Base-by-base conservation (phyloP, 1,140 invertebrate genomes). In the Anoplolepis gracilipes region DNA sequence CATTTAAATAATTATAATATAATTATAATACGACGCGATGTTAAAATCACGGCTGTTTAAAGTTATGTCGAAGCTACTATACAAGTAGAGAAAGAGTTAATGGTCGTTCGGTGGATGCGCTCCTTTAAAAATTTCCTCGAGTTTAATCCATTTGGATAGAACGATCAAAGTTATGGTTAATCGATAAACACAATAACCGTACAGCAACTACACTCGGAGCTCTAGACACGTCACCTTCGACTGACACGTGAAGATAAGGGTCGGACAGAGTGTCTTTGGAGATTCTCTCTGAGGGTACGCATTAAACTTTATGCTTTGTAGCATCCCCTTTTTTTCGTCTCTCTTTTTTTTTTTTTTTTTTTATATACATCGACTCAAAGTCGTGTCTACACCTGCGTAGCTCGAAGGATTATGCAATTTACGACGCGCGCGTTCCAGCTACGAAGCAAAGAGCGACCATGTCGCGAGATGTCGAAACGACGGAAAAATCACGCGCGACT, bases 401-500 rank as follows among this genome's bases (percentile, higher is more conserved):
- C 69, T 81, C 67, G 67, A 36, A 42, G 36, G 78, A 82, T 46
- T 72, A 42, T 81, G 46, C 65, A 53, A 72, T 81, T 82, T 62
- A 73, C 53, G 67, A 55, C 62, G 76, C 42, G 78, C 13, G 8
- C 25, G 8, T 30, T 72, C 33, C 42, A 42, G 33, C 57, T 30
- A 55, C 19, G 33, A 70, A 22, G 36, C 65, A 53, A 39, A 33
- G 77, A 39, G 42, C 67, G 65, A 25, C 30, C n/a, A n/a, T 28
- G 36, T 70, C 59, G 39, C 28, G 73, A 79, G 42, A 46, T 46
- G 42, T 72, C 33, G 49, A 57, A 36, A 1, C 53, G 36, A 33
- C 10, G 49, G 25, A 22, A 42, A n/a, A 69, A 72, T 46, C 42
- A 3, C 16, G 42, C 42, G 2, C 16, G 11, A 28, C 62, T 39